Conservation (phyloP, 2,113 vertebrate genomes). For the Blennius ocellaris region DNA sequence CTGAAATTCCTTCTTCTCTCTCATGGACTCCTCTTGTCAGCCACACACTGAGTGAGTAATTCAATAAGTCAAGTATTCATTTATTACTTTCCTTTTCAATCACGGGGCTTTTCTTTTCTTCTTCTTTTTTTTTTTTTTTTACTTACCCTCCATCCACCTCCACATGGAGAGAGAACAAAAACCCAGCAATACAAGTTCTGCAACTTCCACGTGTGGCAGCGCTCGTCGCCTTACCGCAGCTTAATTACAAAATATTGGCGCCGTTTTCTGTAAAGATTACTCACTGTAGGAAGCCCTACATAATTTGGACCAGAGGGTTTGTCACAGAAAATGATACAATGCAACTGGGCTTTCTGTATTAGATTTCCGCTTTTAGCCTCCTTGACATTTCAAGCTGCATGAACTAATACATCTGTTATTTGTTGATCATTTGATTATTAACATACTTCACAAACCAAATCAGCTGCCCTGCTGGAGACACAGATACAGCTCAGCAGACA, state of each 20-base stretch:
- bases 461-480: slow-evolving; percentile 84
- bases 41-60: slow-evolving; percentile 82
- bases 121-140: slow-evolving; percentile 46
- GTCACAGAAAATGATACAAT: slow-evolving; percentile 86
- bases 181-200: slow-evolving; percentile 68
- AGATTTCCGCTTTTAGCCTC: slow-evolving; percentile 88
- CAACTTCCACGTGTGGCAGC: slow-evolving; percentile 72
- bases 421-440: slow-evolving; percentile 91
- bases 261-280: slow-evolving; percentile 86
- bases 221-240: slow-evolving; percentile 74
- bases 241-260: slow-evolving; percentile 86
- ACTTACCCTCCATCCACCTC: slow-evolving; percentile 68
- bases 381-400: slow-evolving; percentile 89
- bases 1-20: slow-evolving; percentile 77
- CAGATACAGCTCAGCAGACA: slow-evolving; percentile 71
- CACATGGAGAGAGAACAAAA: slow-evolving; percentile 65
- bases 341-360: slow-evolving; percentile 86
- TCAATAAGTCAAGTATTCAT: slow-evolving; percentile 86
- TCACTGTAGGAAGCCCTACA: slow-evolving; percentile 84
- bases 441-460: slow-evolving; percentile 89
- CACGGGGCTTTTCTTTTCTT: slow-evolving; percentile 58
- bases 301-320: slow-evolving; percentile 87
- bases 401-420: slow-evolving; percentile 90
- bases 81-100: slow-evolving; percentile 85
- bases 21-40: slow-evolving; percentile 77